A percentile compares a stretch with the other conserved stretches of the same genome.
These are phyloP conservation scores for Dreissena rostriformis DNA, from an alignment of 1,140 invertebrate species.

Conservation along the genomic window DNA sequence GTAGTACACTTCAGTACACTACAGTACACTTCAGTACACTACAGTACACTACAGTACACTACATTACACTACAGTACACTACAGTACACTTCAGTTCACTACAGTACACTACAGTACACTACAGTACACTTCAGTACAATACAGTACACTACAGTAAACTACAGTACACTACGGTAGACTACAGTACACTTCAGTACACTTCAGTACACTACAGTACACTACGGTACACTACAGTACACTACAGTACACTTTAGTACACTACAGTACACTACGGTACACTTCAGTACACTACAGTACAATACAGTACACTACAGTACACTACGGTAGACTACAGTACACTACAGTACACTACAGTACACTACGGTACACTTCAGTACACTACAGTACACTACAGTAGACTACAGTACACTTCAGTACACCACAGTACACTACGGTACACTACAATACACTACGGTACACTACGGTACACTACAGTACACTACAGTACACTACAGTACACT, in stretches of 20 bases:
- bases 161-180: neutral
- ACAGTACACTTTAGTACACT: neutral
- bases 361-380: neutral
- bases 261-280: neutral
- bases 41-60: neutral
- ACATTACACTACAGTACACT: neutral
- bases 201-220: neutral
- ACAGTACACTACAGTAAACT: neutral
- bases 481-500: slow-evolving; percentile 48
- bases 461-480: slow-evolving; percentile 33
- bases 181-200: neutral
- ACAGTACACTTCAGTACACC: neutral
- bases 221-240: neutral
- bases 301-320: neutral
- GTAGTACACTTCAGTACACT: neutral
- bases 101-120: neutral
- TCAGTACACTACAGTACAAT: neutral
- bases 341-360: neutral
- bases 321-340: neutral
- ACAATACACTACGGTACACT: neutral
- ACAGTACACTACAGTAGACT: neutral
- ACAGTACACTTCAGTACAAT: neutral
- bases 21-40: neutral
- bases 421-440: neutral
- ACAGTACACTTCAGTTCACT: neutral